Conservation (phyloP, 2,113 vertebrate genomes). For the Bubo bubo region DNA sequence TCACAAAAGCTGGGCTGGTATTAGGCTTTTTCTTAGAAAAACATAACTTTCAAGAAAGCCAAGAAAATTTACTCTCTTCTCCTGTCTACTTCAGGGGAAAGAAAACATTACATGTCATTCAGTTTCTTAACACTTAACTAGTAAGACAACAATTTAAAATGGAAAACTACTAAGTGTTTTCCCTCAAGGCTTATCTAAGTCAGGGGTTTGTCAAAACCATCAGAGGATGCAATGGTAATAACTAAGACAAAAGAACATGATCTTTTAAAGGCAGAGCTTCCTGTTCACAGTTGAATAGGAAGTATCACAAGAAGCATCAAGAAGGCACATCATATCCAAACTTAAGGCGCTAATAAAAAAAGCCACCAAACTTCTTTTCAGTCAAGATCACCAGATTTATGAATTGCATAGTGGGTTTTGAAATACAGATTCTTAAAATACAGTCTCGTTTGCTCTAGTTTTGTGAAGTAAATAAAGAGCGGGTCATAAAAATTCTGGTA, state of each 20-base stretch:
- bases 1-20: neutral
- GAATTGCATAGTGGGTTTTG: neutral
- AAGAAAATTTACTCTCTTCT: neutral
- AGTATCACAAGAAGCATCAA: neutral
- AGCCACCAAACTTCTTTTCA: neutral
- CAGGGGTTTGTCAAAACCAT: neutral
- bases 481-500: neutral
- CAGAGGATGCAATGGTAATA: neutral
- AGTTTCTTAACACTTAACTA: neutral
- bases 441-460: neutral
- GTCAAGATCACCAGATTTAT: neutral
- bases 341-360: neutral
- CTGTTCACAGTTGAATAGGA: neutral
- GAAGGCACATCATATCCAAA: fast-evolving
- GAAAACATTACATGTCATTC: neutral
- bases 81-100: neutral
- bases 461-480: neutral
- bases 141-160: neutral
- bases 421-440: neutral
- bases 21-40: neutral
- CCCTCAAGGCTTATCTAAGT: neutral
- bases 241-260: neutral
- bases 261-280: neutral
- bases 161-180: neutral
- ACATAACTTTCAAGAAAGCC: neutral